phyloP scores from a whole-genome alignment of 2,113 vertebrate species.

The Cheirogaleus medius region DNA sequence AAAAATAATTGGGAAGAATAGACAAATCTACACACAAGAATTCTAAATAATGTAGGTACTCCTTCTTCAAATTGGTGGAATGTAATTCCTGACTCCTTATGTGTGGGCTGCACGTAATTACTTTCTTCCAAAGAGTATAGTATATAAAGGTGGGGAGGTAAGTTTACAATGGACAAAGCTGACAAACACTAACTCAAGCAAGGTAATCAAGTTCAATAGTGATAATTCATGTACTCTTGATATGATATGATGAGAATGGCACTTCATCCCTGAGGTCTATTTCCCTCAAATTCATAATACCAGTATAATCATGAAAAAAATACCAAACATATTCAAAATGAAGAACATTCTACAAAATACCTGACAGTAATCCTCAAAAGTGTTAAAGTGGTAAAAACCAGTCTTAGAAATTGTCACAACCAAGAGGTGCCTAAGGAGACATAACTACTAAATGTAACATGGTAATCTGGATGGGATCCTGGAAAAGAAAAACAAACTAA shows the following conservation, averaged over 20 bases:
- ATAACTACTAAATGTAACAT: neutral
- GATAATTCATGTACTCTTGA: too few relatives aligned
- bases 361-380: neutral
- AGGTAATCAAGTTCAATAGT: neutral
- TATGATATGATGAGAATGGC: neutral
- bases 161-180: neutral
- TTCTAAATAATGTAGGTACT: neutral
- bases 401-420: neutral
- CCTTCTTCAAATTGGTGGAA: neutral
- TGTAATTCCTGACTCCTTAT: neutral
- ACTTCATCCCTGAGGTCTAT: neutral
- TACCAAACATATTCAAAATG: neutral
- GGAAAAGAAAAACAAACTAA: neutral
- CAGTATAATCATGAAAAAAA: neutral
- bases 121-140: neutral
- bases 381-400: neutral
- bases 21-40: neutral
- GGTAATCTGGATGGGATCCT: fast-evolving
- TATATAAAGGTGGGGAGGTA: neutral
- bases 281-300: neutral
- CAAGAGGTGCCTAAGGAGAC: neutral
- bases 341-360: neutral
- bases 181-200: neutral
- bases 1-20: neutral
- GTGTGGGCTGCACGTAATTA: neutral